Percentiles rank a stretch among this genome's conserved stretches.
phyloP scores from a whole-genome alignment of 2,113 vertebrate genomes.

The Rhinogobius similis region DNA sequence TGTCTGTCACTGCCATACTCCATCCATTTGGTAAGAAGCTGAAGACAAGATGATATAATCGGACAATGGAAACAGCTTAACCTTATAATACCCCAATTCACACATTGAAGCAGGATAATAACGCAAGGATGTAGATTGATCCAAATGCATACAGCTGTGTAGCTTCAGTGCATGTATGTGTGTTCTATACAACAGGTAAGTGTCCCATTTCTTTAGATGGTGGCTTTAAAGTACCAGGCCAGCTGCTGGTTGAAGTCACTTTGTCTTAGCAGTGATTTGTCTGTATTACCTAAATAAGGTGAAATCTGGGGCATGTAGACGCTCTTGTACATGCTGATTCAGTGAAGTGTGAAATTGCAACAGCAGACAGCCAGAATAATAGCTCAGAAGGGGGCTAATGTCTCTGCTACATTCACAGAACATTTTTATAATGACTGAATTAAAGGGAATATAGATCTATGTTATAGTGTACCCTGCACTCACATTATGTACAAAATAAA shows the following conservation, averaged over 20 bases:
- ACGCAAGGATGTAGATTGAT: not conserved
- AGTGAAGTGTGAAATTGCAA: constrained; percentile 85
- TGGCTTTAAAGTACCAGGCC: constrained; percentile 46
- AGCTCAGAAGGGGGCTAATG: constrained; percentile 85
- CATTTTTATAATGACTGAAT: constrained; percentile 85
- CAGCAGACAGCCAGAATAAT: constrained; percentile 85
- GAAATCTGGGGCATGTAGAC: constrained; percentile 81
- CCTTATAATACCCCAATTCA: constrained; percentile 37
- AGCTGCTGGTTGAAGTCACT: constrained; percentile 68
- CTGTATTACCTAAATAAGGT: constrained; percentile 84
- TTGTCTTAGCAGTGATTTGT: constrained; percentile 71
- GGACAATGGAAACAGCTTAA: constrained; percentile 39
- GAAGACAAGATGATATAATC: constrained; percentile 48
- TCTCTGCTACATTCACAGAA: constrained; percentile 81
- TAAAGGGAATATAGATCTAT: constrained; percentile 73
- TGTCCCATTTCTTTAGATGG: constrained; percentile 19
- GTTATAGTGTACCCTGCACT: constrained; percentile 41
- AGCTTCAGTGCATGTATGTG: too few species aligned
- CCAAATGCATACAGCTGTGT: not conserved
- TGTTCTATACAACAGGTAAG: too few species aligned
- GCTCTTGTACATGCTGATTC: constrained; percentile 78
- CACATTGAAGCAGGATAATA: constrained; percentile 12
- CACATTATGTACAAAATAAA: constrained; percentile 17
- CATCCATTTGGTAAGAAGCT: constrained; percentile 69
- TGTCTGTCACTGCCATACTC: constrained; percentile 64